Percentiles rank a stretch among this genome's conserved stretches.
phyloP scores from a whole-genome alignment of 1,140 invertebrate genomes.

The Drosophila grimshawi region DNA sequence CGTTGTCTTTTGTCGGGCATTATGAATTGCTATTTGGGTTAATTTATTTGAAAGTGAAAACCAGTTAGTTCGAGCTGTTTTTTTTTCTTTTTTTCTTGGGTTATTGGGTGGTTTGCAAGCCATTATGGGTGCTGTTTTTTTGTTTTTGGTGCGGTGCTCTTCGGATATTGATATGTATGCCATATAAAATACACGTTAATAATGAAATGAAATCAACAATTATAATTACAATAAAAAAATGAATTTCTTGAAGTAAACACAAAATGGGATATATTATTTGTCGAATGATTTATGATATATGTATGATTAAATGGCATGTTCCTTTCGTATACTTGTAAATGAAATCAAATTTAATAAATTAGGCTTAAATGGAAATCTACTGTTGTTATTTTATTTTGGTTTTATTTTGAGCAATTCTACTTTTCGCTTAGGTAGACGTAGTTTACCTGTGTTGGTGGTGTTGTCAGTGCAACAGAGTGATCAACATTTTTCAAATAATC shows the following conservation, averaged over 20 bases:
- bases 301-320: background rate
- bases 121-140: slow-evolving; percentile 18
- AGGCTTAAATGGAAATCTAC: slow-evolving; percentile 29
- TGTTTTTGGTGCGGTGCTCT: slow-evolving; percentile 47
- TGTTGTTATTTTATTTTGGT: slow-evolving; percentile 14
- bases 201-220: slow-evolving; percentile 45
- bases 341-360: slow-evolving; percentile 52
- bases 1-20: slow-evolving; percentile 5
- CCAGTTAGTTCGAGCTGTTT: slow-evolving; percentile 30
- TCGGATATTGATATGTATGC: slow-evolving; percentile 39
- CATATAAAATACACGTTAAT: slow-evolving; percentile 21
- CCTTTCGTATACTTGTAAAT: slow-evolving; percentile 26
- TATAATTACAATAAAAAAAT: slow-evolving; percentile 70
- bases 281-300: slow-evolving; percentile 17
- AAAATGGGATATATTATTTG: slow-evolving; percentile 67
- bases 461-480: slow-evolving; percentile 84
- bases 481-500: slow-evolving; percentile 91
- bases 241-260: slow-evolving; percentile 78
- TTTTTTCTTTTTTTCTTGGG: slow-evolving; percentile 14
- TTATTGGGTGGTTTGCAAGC: slow-evolving; percentile 20
- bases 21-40: slow-evolving; percentile 11
- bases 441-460: slow-evolving; percentile 84
- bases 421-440: slow-evolving; percentile 61
- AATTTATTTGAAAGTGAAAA: slow-evolving; percentile 32
- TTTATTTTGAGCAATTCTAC: background rate